Conservation (phyloP, 2,113 vertebrate species). For the Eolophus roseicapilla region DNA sequence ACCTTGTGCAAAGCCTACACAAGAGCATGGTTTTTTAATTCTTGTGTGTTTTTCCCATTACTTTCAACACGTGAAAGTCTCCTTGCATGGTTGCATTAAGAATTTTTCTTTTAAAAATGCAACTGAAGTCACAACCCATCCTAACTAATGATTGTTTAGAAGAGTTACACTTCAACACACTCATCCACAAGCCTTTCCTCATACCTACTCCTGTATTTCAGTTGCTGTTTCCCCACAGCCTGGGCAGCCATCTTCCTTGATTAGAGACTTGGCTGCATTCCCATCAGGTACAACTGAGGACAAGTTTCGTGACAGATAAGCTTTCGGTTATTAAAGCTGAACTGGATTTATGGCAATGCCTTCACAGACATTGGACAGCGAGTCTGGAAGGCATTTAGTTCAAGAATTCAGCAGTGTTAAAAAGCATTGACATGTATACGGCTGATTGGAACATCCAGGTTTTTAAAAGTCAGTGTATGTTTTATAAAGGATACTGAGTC, state of each 20-base stretch:
- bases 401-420: background rate
- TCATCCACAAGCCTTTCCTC: background rate
- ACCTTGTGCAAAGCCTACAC: background rate
- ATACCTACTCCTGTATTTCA: background rate
- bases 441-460: background rate
- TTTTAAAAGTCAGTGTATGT: background rate
- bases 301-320: background rate
- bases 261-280: fast-evolving
- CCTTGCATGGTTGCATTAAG: background rate
- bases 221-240: background rate
- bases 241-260: background rate
- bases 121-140: background rate
- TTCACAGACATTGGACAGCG: background rate
- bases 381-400: background rate
- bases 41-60: background rate
- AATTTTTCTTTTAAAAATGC: background rate
- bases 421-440: background rate
- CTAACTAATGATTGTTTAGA: background rate
- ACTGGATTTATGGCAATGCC: background rate
- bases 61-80: background rate
- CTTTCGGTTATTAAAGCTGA: background rate
- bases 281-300: background rate
- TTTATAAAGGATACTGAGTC: background rate
- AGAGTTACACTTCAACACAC: background rate
- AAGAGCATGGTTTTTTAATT: background rate